phyloP scores from a whole-genome alignment of 2,797 vertebrate genomes.

The Lepus oiostolus region DNA sequence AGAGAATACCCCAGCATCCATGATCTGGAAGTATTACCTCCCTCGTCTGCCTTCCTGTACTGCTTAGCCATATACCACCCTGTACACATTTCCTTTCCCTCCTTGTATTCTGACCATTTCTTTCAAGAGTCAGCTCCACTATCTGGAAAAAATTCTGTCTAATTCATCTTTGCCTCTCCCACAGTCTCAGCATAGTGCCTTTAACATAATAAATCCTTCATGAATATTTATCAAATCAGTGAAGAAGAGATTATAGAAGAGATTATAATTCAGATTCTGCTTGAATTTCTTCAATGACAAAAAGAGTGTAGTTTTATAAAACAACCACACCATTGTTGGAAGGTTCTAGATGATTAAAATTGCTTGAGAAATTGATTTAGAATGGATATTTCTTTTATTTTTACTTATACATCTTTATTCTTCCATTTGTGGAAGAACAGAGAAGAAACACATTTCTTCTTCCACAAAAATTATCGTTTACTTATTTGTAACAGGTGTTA shows the following conservation, averaged over 20 bases:
- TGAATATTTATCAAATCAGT: conserved; percentile 77
- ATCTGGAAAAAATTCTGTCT: conserved; percentile 17
- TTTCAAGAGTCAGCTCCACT: conserved; percentile 31
- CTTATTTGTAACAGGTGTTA: conserved; percentile 37
- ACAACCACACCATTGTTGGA: conserved; percentile 27
- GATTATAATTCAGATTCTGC: conserved; percentile 66
- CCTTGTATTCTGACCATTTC: conserved; percentile 57
- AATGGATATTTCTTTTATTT: conserved; percentile 54
- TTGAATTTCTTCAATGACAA: conserved; percentile 65
- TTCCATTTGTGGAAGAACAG: conserved; percentile 22
- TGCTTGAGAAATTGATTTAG: conserved; percentile 41
- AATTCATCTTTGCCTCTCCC: conserved; percentile 47
- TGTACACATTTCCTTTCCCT: background rate
- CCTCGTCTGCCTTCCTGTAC: background rate
- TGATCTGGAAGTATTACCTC: background rate
- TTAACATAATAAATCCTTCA: conserved; percentile 43
- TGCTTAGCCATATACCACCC: background rate
- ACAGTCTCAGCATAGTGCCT: conserved; percentile 32
- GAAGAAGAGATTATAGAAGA: conserved; percentile 41
- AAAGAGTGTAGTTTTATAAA: conserved; percentile 47
- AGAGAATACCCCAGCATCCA: background rate
- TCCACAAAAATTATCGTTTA: conserved; percentile 30
- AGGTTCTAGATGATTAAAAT: conserved; percentile 40
- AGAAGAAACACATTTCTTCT: conserved; percentile 50
- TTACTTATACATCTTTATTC: conserved; percentile 39